These are phyloP conservation scores for Syrrhaptes paradoxus DNA, from an alignment of 2,113 vertebrate species.

Conservation along the genomic window DNA sequence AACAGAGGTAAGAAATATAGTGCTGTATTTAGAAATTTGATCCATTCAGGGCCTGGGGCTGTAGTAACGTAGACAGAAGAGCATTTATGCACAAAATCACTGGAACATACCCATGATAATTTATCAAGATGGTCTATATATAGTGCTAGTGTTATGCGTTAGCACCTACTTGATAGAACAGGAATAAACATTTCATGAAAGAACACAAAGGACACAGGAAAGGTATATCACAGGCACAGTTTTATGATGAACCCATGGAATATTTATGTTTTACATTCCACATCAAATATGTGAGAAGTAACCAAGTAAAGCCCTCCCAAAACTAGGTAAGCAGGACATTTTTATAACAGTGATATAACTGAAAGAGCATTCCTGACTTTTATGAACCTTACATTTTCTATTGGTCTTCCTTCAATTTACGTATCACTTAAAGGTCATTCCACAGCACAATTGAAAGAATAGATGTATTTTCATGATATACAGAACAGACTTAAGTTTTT, in stretches of 20 bases:
- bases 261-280: conserved; percentile 38
- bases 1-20: conserved; percentile 6
- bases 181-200: conserved; percentile 19
- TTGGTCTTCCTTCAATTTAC: not conserved
- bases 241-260: conserved; percentile 24
- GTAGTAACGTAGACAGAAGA: not conserved
- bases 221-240: not conserved
- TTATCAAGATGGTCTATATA: not conserved
- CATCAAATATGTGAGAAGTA: not conserved
- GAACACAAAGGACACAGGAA: not conserved
- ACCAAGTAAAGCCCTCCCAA: not conserved
- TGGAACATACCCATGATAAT: not conserved
- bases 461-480: not conserved
- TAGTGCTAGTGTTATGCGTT: not conserved
- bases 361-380: not conserved
- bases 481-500: not conserved
- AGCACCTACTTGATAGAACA: conserved; percentile 4
- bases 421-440: not conserved
- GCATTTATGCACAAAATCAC: conserved; percentile 6
- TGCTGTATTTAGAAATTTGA: not conserved
- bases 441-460: not conserved
- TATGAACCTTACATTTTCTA: conserved; percentile 21
- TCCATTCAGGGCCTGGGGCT: not conserved
- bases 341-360: conserved; percentile 28
- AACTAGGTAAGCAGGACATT: not conserved